These are phyloP conservation scores for Actenoides lindsayi DNA, from an alignment of 2,113 vertebrate genomes.

Conservation along the genomic window DNA sequence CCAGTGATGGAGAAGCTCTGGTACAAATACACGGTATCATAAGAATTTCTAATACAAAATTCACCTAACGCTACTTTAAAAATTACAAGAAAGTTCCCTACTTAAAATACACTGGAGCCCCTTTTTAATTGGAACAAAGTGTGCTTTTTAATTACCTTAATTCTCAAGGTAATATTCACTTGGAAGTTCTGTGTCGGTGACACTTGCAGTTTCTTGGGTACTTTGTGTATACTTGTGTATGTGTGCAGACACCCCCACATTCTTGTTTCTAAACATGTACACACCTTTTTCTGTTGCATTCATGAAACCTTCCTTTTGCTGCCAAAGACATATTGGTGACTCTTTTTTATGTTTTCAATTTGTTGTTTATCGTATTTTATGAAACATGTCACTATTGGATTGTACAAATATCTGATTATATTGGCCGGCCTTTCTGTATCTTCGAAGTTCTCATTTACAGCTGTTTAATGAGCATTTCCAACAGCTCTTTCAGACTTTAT, in stretches of 20 bases:
- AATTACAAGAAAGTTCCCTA: neutral
- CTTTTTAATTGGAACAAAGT: neutral
- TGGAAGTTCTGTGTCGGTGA: neutral
- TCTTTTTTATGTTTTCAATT: neutral
- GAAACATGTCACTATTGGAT: neutral
- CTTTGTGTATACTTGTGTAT: accelerated
- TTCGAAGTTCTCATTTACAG: neutral
- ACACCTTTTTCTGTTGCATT: neutral
- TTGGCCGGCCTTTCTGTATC: neutral
- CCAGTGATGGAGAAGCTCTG: neutral
- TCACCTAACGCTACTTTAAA: neutral
- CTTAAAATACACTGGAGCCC: neutral
- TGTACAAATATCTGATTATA: neutral
- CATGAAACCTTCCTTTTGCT: neutral
- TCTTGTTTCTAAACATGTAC: neutral
- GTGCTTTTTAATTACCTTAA: neutral
- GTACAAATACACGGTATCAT: neutral
- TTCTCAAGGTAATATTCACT: neutral
- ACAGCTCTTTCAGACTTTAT: neutral
- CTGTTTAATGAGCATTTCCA: neutral
- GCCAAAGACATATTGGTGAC: neutral
- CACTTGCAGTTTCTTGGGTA: neutral
- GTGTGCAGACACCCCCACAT: accelerated
- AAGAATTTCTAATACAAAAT: neutral
- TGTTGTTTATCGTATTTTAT: neutral